A percentile compares a stretch with the other conserved stretches of the same genome.
These are phyloP conservation scores for Lycia hirtaria DNA, from an alignment of 2,888 invertebrate species.

Conservation along the genomic window DNA sequence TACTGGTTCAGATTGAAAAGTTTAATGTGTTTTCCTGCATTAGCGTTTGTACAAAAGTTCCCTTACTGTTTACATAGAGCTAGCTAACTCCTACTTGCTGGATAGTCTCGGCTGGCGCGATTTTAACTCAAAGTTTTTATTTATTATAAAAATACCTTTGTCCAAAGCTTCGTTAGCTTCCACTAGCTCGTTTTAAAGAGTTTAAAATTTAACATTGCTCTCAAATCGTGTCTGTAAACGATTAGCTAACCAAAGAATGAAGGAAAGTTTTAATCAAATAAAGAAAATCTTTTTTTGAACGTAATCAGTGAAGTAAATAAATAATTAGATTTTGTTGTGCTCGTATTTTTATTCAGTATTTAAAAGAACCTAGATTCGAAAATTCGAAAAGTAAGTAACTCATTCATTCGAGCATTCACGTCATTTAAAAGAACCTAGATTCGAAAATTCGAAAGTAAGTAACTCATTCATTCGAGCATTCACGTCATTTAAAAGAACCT, in stretches of 20 bases:
- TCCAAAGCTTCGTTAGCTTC: slow-evolving; percentile 24
- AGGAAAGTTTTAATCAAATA: slow-evolving; percentile 19
- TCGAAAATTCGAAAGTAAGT: no score
- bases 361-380: no score
- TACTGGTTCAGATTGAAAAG: not conserved
- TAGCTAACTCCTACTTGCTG: slow-evolving; percentile 3
- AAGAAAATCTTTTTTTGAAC: not conserved
- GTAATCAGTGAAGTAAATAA: not conserved
- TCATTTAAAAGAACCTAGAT: no score
- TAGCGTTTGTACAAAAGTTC: not conserved
- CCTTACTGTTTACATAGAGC: slow-evolving; percentile 7
- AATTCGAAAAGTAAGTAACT: no score
- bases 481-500: no score
- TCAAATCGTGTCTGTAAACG: slow-evolving; percentile 14
- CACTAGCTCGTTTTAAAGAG: slow-evolving; percentile 13
- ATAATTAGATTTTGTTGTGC: not conserved
- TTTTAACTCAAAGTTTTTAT: slow-evolving; percentile 24
- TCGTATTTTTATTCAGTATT: no score
- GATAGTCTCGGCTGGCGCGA: slow-evolving; percentile 15
- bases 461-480: no score
- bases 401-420: no score
- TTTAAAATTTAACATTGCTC: slow-evolving; percentile 21
- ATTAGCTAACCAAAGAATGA: slow-evolving; percentile 15
- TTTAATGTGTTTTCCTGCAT: not conserved
- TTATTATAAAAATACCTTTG: slow-evolving; percentile 28